Evolutionary conservation across 2,888 invertebrate genomes (phyloP).

Genomic region (Megamerina dolium): DNA sequence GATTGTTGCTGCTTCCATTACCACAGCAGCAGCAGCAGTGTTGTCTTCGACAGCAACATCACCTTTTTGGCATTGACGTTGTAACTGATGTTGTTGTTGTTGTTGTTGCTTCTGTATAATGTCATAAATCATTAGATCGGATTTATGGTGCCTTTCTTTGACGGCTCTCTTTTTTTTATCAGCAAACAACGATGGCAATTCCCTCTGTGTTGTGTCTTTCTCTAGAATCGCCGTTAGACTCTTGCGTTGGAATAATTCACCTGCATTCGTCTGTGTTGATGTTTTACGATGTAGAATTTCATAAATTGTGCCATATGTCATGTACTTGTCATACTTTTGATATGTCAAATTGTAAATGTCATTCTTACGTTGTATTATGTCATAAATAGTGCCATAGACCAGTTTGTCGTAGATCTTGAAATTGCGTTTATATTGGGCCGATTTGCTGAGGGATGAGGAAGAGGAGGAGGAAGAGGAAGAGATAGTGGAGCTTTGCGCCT

Average conservation of each 20-base stretch:
- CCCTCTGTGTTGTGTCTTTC: slow-evolving; percentile 19
- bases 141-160: slow-evolving; percentile 29
- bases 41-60: slow-evolving; percentile 11
- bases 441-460: slow-evolving; percentile 21
- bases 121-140: slow-evolving; percentile 47
- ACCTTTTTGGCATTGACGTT: slow-evolving; percentile 10
- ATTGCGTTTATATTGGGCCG: slow-evolving; percentile 37
- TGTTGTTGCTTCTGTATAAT: slow-evolving; percentile 41
- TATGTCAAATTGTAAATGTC: slow-evolving; percentile 46
- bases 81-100: slow-evolving; percentile 21
- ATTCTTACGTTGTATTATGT: slow-evolving; percentile 49
- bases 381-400: slow-evolving; percentile 49
- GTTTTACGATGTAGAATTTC: slow-evolving; percentile 49
- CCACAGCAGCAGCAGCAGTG: slow-evolving; percentile 20
- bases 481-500: background rate
- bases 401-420: slow-evolving; percentile 49
- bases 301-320: slow-evolving; percentile 50
- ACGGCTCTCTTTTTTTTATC: slow-evolving; percentile 17
- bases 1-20: slow-evolving; percentile 11
- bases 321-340: slow-evolving; percentile 49
- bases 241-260: slow-evolving; percentile 43
- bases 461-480: slow-evolving; percentile 9
- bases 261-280: slow-evolving; percentile 2
- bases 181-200: slow-evolving; percentile 5
- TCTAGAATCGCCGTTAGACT: slow-evolving; percentile 44